Conservation (phyloP, 2,113 vertebrate genomes). For the Symphodus melops region DNA sequence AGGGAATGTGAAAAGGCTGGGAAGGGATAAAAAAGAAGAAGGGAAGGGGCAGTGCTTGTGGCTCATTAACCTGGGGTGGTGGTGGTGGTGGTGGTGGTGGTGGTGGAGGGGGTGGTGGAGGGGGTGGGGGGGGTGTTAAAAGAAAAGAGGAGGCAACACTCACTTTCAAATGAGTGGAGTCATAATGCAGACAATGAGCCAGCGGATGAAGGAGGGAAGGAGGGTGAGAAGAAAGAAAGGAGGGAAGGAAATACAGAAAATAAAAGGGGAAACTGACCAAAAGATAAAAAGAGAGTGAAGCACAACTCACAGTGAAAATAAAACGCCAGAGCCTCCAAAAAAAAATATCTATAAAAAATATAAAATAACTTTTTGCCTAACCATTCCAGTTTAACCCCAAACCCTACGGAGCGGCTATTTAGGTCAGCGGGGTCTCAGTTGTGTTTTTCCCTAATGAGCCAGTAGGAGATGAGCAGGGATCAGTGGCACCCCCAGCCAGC, state of each 20-base stretch:
- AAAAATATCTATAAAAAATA: too few species aligned
- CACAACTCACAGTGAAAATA: too few species aligned
- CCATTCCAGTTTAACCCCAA: conserved; percentile 6
- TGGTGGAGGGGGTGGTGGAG: conserved; percentile 8
- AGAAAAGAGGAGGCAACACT: conserved; percentile 45
- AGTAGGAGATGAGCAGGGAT: conserved; percentile 73
- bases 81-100: too few species aligned
- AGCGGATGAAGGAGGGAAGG: conserved; percentile 19
- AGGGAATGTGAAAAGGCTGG: conserved; percentile 59
- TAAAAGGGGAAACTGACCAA: conserved; percentile 16
- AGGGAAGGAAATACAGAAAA: conserved; percentile 10
- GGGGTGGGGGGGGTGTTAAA: conserved; percentile 39
- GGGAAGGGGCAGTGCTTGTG: conserved; percentile 50
- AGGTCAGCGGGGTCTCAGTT: conserved; percentile 60
- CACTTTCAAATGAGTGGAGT: conserved; percentile 63
- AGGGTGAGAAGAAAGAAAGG: conserved; percentile 2
- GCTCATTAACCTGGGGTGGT: conserved; percentile 75
- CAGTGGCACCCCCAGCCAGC: conserved; percentile 55
- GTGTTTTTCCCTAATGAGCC: conserved; percentile 60
- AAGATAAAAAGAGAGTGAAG: neutral
- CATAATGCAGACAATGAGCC: conserved; percentile 71
- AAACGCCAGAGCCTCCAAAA: too few species aligned
- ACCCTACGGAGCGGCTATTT: conserved; percentile 42
- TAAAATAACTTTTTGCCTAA: neutral
- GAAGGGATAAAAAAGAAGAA: conserved; percentile 39